Conservation (phyloP, 2,888 invertebrate species). For the Cataglyphis cursor region DNA sequence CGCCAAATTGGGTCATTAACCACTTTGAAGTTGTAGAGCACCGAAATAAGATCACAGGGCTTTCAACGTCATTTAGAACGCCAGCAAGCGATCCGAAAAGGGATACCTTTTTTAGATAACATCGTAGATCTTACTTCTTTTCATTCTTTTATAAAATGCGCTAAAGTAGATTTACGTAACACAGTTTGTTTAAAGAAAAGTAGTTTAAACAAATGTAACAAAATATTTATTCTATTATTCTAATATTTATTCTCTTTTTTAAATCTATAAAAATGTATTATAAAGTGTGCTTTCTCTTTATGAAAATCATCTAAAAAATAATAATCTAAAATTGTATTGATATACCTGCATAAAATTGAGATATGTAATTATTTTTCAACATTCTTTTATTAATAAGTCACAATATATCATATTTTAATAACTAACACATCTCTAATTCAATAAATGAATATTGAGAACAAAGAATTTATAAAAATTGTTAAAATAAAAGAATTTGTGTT, state of each 20-base stretch:
- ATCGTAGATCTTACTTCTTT: slow-evolving; percentile 3
- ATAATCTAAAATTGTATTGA: background rate
- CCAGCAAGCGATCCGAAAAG: slow-evolving; percentile 20
- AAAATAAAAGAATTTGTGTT: background rate
- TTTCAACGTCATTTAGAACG: slow-evolving; percentile 35
- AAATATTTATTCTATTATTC: background rate
- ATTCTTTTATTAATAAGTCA: background rate
- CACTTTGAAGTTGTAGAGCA: slow-evolving; percentile 45
- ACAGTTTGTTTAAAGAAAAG: background rate
- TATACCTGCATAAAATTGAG: background rate
- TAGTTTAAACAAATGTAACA: background rate
- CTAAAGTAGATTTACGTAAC: slow-evolving; percentile 19
- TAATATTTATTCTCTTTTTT: background rate
- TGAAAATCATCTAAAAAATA: background rate
- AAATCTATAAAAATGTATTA: background rate
- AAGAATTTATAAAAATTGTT: background rate
- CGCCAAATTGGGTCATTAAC: slow-evolving; percentile 52
- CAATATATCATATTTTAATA: background rate
- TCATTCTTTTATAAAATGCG: slow-evolving; percentile 25
- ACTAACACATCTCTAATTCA: background rate
- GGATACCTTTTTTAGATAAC: slow-evolving; percentile 32
- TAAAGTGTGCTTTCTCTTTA: background rate
- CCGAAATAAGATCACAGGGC: slow-evolving; percentile 46
- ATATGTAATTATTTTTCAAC: background rate
- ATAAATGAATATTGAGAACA: background rate